phyloP scores from a whole-genome alignment of 1,140 invertebrate genomes.

The Lepidurus arcticus region DNA sequence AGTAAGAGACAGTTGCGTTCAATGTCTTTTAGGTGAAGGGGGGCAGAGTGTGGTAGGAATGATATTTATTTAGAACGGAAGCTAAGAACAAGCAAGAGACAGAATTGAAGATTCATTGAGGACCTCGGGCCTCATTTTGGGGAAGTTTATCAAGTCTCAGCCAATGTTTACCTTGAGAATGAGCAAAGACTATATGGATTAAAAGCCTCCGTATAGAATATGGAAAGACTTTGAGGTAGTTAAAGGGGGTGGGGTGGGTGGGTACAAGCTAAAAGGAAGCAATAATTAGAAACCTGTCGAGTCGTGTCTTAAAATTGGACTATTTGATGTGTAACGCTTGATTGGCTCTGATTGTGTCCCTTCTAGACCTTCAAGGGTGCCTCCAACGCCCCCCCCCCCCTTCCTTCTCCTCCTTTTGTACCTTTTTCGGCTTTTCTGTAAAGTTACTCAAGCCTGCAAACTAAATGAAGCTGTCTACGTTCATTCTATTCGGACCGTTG shows the following conservation, averaged over 20 bases:
- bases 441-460: background rate
- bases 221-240: no score
- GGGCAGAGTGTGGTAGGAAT: background rate
- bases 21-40: background rate
- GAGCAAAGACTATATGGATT: no score
- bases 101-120: background rate
- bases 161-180: no score
- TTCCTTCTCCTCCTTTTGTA: background rate
- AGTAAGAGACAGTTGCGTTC: background rate
- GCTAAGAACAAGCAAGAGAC: background rate
- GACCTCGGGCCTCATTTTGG: background rate
- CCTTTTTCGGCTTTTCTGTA: background rate
- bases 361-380: background rate
- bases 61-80: slow-evolving; percentile 5
- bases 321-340: background rate
- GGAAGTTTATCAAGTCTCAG: background rate
- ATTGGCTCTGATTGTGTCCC: background rate
- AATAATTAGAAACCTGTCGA: slow-evolving; percentile 16
- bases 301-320: background rate
- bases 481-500: background rate
- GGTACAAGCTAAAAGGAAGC: background rate
- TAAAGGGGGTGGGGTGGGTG: background rate
- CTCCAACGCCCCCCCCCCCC: background rate
- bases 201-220: no score
- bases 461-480: background rate